Conservation (phyloP, 2,797 vertebrate genomes). For the Falco columbarius region DNA sequence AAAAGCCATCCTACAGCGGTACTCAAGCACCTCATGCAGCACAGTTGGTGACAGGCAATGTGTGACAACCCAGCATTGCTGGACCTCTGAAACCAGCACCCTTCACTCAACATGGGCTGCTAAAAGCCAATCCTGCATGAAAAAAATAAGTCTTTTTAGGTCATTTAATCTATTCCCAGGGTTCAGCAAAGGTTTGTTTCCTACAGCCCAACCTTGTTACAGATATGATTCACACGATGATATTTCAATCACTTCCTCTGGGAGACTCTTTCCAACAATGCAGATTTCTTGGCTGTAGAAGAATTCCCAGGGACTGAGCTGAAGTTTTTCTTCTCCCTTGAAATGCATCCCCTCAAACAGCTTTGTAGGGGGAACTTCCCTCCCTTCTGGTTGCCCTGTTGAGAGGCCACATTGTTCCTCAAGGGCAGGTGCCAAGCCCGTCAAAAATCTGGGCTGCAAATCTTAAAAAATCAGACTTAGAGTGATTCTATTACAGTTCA, state of each 20-base stretch:
- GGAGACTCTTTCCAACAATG: slow-evolving; percentile 55
- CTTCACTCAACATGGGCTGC: background rate
- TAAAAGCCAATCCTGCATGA: background rate
- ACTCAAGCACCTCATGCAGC: rapidly evolving
- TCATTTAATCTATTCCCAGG: slow-evolving; percentile 14
- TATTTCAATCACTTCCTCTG: slow-evolving; percentile 67
- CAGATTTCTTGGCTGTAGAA: slow-evolving; percentile 32
- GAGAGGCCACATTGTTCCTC: background rate
- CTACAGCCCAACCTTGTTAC: background rate
- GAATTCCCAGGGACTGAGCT: slow-evolving; percentile 37
- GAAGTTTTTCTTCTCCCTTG: background rate
- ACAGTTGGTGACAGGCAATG: background rate
- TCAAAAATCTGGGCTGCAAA: background rate
- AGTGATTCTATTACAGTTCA: background rate
- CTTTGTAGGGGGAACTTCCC: background rate
- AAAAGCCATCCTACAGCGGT: background rate
- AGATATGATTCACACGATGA: slow-evolving; percentile 43
- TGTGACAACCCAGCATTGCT: background rate
- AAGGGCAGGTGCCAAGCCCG: background rate
- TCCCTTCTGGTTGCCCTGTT: background rate
- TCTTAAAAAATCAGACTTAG: background rate
- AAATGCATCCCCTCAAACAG: background rate
- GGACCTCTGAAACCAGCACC: background rate
- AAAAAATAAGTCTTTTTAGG: background rate
- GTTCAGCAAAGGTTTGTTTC: slow-evolving; percentile 16